Conservation (phyloP, 1,140 invertebrate genomes). For the Calycopis cecrops region DNA sequence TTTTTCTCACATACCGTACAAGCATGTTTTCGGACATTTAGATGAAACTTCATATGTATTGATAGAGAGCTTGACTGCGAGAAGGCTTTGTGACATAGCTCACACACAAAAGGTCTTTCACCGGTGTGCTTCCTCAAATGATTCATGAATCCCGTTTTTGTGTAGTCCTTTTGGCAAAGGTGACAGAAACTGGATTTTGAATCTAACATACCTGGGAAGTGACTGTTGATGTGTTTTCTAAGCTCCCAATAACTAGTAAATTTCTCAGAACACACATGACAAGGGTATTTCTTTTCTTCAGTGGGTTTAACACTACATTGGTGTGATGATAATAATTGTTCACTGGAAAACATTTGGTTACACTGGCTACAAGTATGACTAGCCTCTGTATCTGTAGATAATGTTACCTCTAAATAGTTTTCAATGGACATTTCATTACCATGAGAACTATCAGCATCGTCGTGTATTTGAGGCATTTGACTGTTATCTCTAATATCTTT, state of each 20-base stretch:
- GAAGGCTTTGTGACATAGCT: constrained; percentile 78
- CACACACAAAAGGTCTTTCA: constrained; percentile 83
- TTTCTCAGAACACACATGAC: constrained; percentile 71
- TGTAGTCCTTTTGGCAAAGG: constrained; percentile 73
- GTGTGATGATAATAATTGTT: constrained; percentile 57
- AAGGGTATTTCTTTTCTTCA: constrained; percentile 68
- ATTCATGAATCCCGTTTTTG: constrained; percentile 74
- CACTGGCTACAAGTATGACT: constrained; percentile 67
- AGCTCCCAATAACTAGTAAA: constrained; percentile 72
- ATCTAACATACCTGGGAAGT: constrained; percentile 73
- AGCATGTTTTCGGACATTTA: constrained; percentile 75
- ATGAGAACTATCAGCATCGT: constrained; percentile 67
- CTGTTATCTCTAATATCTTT: constrained; percentile 60
- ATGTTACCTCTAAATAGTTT: constrained; percentile 72
- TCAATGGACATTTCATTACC: constrained; percentile 72
- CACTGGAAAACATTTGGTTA: constrained; percentile 69
- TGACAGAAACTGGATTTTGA: constrained; percentile 74
- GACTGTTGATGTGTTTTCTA: constrained; percentile 70
- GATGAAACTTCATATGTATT: constrained; percentile 79
- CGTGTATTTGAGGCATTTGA: constrained; percentile 44
- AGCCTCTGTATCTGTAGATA: constrained; percentile 71
- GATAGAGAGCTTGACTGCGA: constrained; percentile 77
- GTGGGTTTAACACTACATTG: constrained; percentile 61
- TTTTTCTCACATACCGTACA: constrained; percentile 77
- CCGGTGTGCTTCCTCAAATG: constrained; percentile 93